Percentiles rank a stretch among this genome's conserved stretches.
phyloP scores from a whole-genome alignment of 2,888 invertebrate genomes.

The Aphodius sticticus region DNA sequence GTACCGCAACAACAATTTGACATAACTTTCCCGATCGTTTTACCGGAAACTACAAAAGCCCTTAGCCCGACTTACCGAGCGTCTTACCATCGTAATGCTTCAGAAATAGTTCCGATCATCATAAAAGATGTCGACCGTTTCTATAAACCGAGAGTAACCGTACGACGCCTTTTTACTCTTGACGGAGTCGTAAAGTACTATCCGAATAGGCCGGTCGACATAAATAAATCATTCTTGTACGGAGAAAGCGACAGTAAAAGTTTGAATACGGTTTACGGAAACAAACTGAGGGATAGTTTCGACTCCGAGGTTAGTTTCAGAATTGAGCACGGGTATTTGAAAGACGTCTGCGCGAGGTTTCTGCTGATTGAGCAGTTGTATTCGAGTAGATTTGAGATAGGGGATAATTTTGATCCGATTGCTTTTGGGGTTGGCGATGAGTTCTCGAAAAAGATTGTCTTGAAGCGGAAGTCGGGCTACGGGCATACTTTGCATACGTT shows the following conservation, averaged over 20 bases:
- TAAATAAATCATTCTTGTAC: constrained; percentile 31
- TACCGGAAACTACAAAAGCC: constrained; percentile 41
- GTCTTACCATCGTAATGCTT: constrained; percentile 43
- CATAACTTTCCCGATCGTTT: constrained; percentile 41
- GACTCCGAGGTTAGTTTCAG: constrained; percentile 24
- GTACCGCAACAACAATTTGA: constrained; percentile 30
- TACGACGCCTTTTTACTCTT: constrained; percentile 56
- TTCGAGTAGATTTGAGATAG: background rate
- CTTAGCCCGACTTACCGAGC: constrained; percentile 45
- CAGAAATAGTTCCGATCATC: constrained; percentile 55
- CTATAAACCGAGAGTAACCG: constrained; percentile 55
- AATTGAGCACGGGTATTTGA: constrained; percentile 14
- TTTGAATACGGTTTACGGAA: background rate
- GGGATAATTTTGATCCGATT: background rate
- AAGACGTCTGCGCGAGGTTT: constrained; percentile 18
- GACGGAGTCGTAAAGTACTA: constrained; percentile 57
- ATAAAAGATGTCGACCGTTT: constrained; percentile 58
- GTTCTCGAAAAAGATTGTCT: background rate
- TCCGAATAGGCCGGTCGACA: constrained; percentile 40
- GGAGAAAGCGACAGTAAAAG: constrained; percentile 5
- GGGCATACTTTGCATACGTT: background rate
- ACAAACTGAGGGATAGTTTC: constrained; percentile 5
- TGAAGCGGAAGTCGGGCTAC: background rate
- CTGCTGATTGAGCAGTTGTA: constrained; percentile 20
- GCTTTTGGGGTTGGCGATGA: background rate